A percentile compares a stretch with the other conserved stretches of the same genome.
phyloP scores from a whole-genome alignment of 1,140 invertebrate genomes.

The Hyphantria cunea region DNA sequence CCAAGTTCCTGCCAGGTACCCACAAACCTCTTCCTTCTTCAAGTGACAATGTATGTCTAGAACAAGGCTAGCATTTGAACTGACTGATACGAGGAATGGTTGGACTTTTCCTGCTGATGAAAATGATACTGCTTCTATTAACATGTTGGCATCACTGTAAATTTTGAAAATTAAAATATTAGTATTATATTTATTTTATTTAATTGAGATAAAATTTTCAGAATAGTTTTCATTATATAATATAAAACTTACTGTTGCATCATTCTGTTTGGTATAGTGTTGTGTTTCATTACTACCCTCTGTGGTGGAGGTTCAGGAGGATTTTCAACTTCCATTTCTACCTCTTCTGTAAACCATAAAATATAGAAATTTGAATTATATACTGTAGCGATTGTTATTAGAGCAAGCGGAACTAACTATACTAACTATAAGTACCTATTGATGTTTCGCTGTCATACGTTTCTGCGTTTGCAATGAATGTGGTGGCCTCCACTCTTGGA shows the following conservation, averaged over 20 bases:
- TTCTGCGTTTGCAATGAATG: too few relatives aligned
- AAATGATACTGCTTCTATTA: conserved; percentile 94
- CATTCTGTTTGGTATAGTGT: conserved; percentile 86
- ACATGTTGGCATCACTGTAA: conserved; percentile 92
- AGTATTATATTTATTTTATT: neutral
- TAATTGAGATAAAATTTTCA: neutral
- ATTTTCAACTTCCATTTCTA: conserved; percentile 82
- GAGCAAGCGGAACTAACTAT: too few relatives aligned
- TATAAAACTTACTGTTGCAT: conserved; percentile 84
- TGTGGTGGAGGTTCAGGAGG: conserved; percentile 82
- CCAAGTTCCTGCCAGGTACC: conserved; percentile 97
- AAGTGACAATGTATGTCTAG: conserved; percentile 97
- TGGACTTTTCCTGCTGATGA: conserved; percentile 94
- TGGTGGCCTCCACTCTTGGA: too few relatives aligned
- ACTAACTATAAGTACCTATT: too few relatives aligned
- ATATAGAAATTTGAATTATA: too few relatives aligned
- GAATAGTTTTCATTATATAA: neutral
- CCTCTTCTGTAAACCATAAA: conserved; percentile 67
- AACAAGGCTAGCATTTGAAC: conserved; percentile 92
- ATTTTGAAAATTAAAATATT: conserved; percentile 38
- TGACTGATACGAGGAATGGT: conserved; percentile 94
- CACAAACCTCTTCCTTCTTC: conserved; percentile 95
- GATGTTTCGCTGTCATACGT: too few relatives aligned
- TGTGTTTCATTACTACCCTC: conserved; percentile 86
- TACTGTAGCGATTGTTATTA: too few relatives aligned